Evolutionary conservation across 2,797 vertebrate species (phyloP).

Genomic region (Triplophysa yarkandensis): DNA sequence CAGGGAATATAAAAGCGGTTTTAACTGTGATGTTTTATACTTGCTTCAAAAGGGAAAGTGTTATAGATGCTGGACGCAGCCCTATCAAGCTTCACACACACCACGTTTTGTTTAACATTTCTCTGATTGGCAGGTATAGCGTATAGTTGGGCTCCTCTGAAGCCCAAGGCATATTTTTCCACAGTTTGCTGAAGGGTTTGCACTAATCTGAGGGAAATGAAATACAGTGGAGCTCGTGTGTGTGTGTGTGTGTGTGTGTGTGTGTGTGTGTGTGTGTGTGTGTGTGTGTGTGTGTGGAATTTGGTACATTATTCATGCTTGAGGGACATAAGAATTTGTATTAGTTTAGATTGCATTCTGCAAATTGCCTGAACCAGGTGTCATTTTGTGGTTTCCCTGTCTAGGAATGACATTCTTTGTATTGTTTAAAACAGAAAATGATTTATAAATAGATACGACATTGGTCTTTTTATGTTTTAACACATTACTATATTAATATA

Average conservation of each 20-base stretch:
- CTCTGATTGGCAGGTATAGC: background rate
- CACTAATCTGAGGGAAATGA: background rate
- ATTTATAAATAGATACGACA: background rate
- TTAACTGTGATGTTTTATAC: background rate
- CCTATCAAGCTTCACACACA: background rate
- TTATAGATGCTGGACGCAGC: background rate
- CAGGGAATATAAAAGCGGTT: background rate
- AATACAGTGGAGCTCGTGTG: background rate
- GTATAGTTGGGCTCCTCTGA: constrained; percentile 26
- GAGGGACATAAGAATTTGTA: constrained; percentile 14
- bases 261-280: background rate
- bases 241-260: background rate
- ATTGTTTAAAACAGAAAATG: background rate
- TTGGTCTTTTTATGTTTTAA: background rate
- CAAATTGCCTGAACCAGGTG: background rate
- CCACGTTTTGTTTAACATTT: background rate
- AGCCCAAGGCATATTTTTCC: background rate
- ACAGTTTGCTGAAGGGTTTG: constrained; percentile 1
- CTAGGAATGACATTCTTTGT: constrained; percentile 2
- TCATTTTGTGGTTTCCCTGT: background rate
- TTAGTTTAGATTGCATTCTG: constrained; percentile 16
- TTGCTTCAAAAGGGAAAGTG: background rate
- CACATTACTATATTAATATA: background rate
- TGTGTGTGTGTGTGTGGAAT: background rate
- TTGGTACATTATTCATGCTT: constrained; percentile 29